Base-by-base conservation (phyloP, 2,888 invertebrate species). In the Mesorhabditis sp. region DNA sequence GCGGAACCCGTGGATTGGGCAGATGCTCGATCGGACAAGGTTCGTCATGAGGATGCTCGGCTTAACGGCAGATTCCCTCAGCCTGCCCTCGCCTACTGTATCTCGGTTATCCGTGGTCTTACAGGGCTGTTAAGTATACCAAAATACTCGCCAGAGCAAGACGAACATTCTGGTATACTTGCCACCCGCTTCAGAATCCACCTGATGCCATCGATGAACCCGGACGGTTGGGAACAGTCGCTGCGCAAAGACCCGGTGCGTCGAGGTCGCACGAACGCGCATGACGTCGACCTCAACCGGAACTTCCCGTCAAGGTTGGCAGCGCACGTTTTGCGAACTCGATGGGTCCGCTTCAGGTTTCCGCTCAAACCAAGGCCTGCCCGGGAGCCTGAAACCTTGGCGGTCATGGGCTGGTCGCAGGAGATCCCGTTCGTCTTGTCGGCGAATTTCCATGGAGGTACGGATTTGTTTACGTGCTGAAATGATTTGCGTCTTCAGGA, bases 121-220 rank as follows among this genome's bases (percentile, higher is more conserved):
- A 2, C 28, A 28, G 28, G 1, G 28, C 28, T 28, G 28, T 28
- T 28, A 28, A 28, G 28, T 28, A 28, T 28, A 1, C 28, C 28
- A 28, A 28, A 28, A 28, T 28, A 28, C 28, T 28, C 28, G 28
- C 28, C 28, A 28, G 28, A 28, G 28, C 28, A 28, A 28, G 28
- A 28, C 28, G 28, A 28, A 28, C 28, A 28, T 28, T 28, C 28
- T 28, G 28, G 28, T 28, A 28, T 28, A 28, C 28, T 28, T 28
- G 28, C 28, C 28, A 28, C 28, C 28, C 28, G 28, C 28, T 28
- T 28, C 28, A 28, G 96, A 77, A 91, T 98, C 69, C 96, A 97
- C 86, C 89, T 98, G 67, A 89, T 98, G 90, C 95, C 95, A 0
- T 92, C 93, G 76, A 94, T 98, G 95, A 98, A 98, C 88, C 98